Conservation (phyloP, 1,140 invertebrate species). For the Drosophila dunni region DNA sequence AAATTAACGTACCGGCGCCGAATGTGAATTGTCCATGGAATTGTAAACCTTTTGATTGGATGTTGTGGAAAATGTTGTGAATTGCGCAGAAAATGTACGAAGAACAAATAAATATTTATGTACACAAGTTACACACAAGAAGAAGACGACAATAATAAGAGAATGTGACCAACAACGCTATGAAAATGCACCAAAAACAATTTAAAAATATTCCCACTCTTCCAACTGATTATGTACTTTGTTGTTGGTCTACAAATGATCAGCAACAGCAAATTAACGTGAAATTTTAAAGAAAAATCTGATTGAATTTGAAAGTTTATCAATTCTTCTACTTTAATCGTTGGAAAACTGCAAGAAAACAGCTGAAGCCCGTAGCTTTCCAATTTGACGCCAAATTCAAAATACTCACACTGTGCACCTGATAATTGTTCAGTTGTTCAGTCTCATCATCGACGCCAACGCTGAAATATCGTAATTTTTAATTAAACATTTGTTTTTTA, state of each 20-base stretch:
- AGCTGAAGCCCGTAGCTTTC: no score
- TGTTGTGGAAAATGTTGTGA: constrained; percentile 62
- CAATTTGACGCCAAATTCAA: neutral
- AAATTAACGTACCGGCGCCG: constrained; percentile 83
- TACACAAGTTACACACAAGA: constrained; percentile 22
- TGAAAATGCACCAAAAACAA: constrained; percentile 4
- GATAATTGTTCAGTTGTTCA: constrained; percentile 90
- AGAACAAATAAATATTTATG: constrained; percentile 49
- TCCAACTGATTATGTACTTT: neutral
- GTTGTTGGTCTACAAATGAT: neutral
- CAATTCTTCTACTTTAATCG: no score
- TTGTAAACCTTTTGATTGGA: constrained; percentile 87
- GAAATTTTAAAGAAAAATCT: neutral
- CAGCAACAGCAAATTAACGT: constrained; percentile 2
- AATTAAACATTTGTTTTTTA: neutral
- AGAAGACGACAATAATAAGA: neutral
- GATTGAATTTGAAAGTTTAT: no score
- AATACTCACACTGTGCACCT: constrained; percentile 92
- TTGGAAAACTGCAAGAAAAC: no score
- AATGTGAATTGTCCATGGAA: constrained; percentile 87
- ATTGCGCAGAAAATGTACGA: constrained; percentile 60
- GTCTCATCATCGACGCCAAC: constrained; percentile 96
- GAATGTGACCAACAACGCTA: constrained; percentile 14
- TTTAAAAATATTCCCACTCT: neutral
- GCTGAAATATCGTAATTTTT: constrained; percentile 85